Conservation (phyloP, 2,888 invertebrate genomes). For the Saturnia pavonia region DNA sequence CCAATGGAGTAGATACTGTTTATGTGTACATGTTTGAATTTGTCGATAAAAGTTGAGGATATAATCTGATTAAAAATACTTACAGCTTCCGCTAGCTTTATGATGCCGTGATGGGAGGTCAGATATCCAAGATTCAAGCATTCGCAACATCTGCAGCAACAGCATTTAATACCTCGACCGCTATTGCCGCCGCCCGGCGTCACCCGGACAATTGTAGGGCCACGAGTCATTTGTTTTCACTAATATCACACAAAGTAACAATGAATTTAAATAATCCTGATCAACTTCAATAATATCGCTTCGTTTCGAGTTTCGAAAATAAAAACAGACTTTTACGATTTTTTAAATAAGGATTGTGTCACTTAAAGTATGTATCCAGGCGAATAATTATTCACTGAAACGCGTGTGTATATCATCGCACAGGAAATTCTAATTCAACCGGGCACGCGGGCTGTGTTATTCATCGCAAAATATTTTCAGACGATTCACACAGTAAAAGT, state of each 20-base stretch:
- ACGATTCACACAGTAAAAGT: slow-evolving; percentile 51
- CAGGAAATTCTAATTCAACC: slow-evolving; percentile 63
- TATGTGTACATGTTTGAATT: neutral
- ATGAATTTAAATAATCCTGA: neutral
- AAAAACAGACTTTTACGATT: neutral
- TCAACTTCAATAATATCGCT: neutral
- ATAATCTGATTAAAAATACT: slow-evolving; percentile 51
- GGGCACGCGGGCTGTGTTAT: slow-evolving; percentile 61
- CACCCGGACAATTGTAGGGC: slow-evolving; percentile 76
- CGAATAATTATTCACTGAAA: slow-evolving; percentile 15
- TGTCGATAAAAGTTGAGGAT: neutral
- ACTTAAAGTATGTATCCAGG: slow-evolving; percentile 3
- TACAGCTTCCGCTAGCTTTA: slow-evolving; percentile 90
- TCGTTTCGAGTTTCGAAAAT: neutral
- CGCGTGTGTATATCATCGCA: slow-evolving; percentile 32
- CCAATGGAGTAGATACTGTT: neutral
- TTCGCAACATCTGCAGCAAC: slow-evolving; percentile 89
- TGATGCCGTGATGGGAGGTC: slow-evolving; percentile 86
- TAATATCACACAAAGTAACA: slow-evolving; percentile 20
- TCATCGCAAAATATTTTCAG: slow-evolving; percentile 77
- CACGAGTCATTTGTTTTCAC: slow-evolving; percentile 59
- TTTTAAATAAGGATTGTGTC: neutral
- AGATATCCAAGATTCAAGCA: slow-evolving; percentile 90
- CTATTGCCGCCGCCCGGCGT: slow-evolving; percentile 56
- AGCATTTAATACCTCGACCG: slow-evolving; percentile 84